A percentile compares a stretch with the other conserved stretches of the same genome.
These are phyloP conservation scores for Meleagris gallopavo DNA, from an alignment of 2,113 vertebrate species.

Conservation along the genomic window DNA sequence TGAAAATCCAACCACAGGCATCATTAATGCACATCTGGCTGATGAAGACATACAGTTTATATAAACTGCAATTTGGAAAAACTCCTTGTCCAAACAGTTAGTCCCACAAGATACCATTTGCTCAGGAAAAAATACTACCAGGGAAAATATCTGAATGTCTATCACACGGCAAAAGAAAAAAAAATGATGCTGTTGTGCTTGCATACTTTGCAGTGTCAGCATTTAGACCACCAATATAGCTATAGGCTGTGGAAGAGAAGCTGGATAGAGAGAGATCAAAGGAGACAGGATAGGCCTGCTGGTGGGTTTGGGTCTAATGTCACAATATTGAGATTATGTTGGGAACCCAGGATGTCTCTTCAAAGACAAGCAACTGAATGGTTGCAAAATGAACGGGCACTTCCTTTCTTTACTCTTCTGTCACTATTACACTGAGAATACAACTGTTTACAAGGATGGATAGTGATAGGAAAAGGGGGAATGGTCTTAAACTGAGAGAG, in stretches of 20 bases:
- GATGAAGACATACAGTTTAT: conserved; percentile 39
- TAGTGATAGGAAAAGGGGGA: too few relatives aligned
- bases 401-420: background rate
- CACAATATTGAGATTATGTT: background rate
- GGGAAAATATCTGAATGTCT: background rate
- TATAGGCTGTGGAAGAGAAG: background rate
- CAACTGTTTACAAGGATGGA: too few relatives aligned
- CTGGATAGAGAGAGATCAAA: background rate
- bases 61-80: conserved; percentile 26
- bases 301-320: background rate
- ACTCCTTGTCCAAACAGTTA: conserved; percentile 9
- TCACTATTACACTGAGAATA: background rate
- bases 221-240: background rate
- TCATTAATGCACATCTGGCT: conserved; percentile 55
- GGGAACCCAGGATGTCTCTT: background rate
- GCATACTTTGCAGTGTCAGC: background rate
- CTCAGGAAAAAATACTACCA: background rate
- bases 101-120: background rate
- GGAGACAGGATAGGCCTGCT: background rate
- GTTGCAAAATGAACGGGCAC: background rate
- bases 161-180: background rate
- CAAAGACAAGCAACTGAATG: background rate
- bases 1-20: conserved; percentile 55
- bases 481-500: too few relatives aligned
- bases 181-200: background rate